phyloP scores from a whole-genome alignment of 2,888 invertebrate species.

The Heliothis peltigera region DNA sequence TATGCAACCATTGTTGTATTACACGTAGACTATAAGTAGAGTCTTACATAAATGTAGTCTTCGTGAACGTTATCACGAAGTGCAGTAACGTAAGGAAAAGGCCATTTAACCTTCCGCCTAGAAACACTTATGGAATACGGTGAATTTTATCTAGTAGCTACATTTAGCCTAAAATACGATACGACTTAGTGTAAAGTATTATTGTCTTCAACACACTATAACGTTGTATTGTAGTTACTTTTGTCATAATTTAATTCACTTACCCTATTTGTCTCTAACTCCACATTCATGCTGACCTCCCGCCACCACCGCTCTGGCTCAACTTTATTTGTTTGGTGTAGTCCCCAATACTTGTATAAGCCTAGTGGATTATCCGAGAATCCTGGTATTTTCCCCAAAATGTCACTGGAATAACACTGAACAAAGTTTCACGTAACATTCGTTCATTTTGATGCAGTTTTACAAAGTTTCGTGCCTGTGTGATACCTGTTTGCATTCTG shows the following conservation, averaged over 20 bases:
- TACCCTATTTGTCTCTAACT: constrained; percentile 23
- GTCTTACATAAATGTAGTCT: constrained; percentile 63
- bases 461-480: constrained; percentile 22
- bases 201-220: neutral
- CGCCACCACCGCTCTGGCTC: constrained; percentile 9
- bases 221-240: constrained; percentile 1
- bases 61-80: constrained; percentile 71
- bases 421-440: constrained; percentile 35
- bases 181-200: neutral
- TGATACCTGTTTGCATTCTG: constrained; percentile 13
- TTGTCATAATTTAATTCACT: constrained; percentile 9
- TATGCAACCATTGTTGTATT: constrained; percentile 28
- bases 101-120: constrained; percentile 52
- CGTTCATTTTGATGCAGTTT: constrained; percentile 27
- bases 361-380: constrained; percentile 19
- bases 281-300: constrained; percentile 2
- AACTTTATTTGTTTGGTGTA: constrained; percentile 26
- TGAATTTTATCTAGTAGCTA: constrained; percentile 32
- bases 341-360: constrained; percentile 26
- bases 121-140: constrained; percentile 44
- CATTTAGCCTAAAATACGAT: constrained; percentile 10
- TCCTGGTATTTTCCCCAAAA: constrained; percentile 15
- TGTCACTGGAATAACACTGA: constrained; percentile 12
- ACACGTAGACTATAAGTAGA: constrained; percentile 31
- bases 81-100: constrained; percentile 68